Evolutionary conservation across 2,888 invertebrate species (phyloP), one percentile per base, ranked within the genome.

Genomic region (Philereme vetulata): DNA sequence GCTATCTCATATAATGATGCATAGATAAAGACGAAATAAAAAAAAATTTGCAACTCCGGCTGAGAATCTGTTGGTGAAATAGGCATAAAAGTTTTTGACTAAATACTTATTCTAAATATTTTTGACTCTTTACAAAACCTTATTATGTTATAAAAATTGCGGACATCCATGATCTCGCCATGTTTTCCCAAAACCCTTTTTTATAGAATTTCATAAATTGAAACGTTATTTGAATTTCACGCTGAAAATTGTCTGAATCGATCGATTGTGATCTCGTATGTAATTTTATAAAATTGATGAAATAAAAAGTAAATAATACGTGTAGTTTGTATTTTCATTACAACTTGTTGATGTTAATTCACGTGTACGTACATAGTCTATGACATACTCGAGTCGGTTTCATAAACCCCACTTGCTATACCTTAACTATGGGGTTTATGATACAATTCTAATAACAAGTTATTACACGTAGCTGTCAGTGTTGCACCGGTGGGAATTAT

Each of bases 211-310:
- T 44, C 49, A 45, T 11, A 35, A 21, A 21, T 21, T 21, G 21
- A 1, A 21, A 21, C 21, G 21, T 21, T 21, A 21, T 21, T 21
- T 21, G 21, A 21, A 35, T 38, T 50, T 56, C 49, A n/a, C 54
- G 21, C 44, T 51, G 38, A 43, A 32, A 51, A 53, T 51, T 51
- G 54, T 52, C 33, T 56, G 54, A 62, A 21, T 21, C 58, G 56
- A 62, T 43, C 52, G 56, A 58, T 57, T 63, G 65, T 64, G 60
- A 64, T 66, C 59, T 60, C 56, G 61, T 60, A 8, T 63, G 63
- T 64, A 57, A 64, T 65, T 68, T 68, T 66, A 56, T 66, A 66
- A 60, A 55, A 56, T 56, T 66, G 42, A 63, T 54, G 61, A 52
- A 56, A 66, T 62, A 60, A 49, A 64, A 54, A 65, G 8, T 21